Evolutionary conservation across 1,140 invertebrate genomes (phyloP).

Genomic region (Drosophila baimaii): DNA sequence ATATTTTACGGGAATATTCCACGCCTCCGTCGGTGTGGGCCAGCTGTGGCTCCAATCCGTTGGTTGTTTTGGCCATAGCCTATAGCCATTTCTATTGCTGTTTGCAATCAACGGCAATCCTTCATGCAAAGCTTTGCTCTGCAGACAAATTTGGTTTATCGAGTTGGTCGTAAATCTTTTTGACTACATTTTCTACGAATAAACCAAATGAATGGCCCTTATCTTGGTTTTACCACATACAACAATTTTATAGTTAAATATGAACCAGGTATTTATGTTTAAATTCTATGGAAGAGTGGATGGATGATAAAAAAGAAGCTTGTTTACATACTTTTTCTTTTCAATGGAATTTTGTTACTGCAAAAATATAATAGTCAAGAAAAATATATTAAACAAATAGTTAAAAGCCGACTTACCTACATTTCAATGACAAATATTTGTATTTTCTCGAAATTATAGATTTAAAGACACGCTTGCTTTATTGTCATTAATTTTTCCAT

Average conservation of each 20-base stretch:
- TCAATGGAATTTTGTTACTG: background rate
- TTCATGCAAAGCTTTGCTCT: slow-evolving; percentile 22
- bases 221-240: too few relatives aligned
- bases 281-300: background rate
- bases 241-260: too few relatives aligned
- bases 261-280: too few relatives aligned
- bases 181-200: background rate
- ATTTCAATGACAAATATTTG: too few relatives aligned
- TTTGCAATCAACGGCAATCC: slow-evolving; percentile 38
- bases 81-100: background rate
- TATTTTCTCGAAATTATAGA: too few relatives aligned
- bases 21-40: slow-evolving; percentile 38
- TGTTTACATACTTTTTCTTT: background rate
- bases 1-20: slow-evolving; percentile 51
- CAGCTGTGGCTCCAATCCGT: background rate
- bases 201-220: background rate
- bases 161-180: slow-evolving; percentile 4
- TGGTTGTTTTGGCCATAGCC: slow-evolving; percentile 8
- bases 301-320: background rate
- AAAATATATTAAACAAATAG: too few relatives aligned
- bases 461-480: background rate
- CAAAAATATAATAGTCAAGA: too few relatives aligned
- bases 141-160: slow-evolving; percentile 11
- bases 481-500: background rate
- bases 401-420: too few relatives aligned